Evolutionary conservation across 2,113 vertebrate species (phyloP), one percentile per base, ranked within the genome.

Genomic region (Sebastes schlegelii): DNA sequence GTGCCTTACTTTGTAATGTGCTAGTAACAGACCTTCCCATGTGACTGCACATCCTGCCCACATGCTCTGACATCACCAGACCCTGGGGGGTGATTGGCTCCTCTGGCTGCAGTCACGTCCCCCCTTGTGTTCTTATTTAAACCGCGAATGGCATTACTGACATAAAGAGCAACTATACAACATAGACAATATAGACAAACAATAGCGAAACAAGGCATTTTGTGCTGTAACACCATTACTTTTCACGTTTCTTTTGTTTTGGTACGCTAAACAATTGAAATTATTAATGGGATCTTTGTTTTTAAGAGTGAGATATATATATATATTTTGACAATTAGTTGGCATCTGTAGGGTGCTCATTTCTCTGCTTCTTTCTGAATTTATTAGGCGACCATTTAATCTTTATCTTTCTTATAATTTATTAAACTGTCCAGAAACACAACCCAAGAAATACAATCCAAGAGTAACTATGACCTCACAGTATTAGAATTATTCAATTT

Each of bases 41-140:
- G 94, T 95, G 93, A 95, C 94, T 95, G 95, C 94, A 93, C 91
- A 92, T 82, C 78, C 82, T 92, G 85, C 85, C 85, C 84, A 89
- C 84, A 92, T 85, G 82, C 90, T 92, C 90, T 93, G 91, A 94
- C 77, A 88, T 90, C 83, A 86, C 70, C 84, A 85, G 83, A 91
- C 85, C 64, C 79, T 81, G 65, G 84, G 83, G 64, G 70, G 58
- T 80, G 64, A 74, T 80, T 58, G 17, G 67, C 91, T 91, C 78
- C 81, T 86, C 86, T 85, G 80, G 85, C 87, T 90, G 90, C 93
- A 94, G 93, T 94, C 93, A 89, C 57, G 55, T 79, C 82, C 52
- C 72, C 34, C 70, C 73, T 52, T 55, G 48, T 65, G 68, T 78
- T 79, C 43, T 83, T 87, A 87, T 84, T 90, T 81, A 91, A 89